Percentiles rank a stretch among this genome's conserved stretches.
Evolutionary conservation across 2,113 vertebrate species (phyloP).

Genomic region (Psilopsiagon aurifrons): DNA sequence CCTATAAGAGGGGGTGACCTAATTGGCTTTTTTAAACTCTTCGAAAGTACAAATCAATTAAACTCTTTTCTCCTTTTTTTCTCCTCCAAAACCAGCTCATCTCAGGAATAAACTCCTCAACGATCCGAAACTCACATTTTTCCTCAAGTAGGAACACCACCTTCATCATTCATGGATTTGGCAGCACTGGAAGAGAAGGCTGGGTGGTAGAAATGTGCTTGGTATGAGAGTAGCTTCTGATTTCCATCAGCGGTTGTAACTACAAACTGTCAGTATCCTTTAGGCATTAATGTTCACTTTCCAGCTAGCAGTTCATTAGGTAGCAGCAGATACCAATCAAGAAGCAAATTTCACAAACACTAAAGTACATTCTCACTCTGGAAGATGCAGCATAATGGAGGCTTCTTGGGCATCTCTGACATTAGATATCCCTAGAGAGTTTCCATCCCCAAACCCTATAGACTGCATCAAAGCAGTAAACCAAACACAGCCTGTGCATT

Average conservation of each 20-base stretch:
- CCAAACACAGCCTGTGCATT: not conserved
- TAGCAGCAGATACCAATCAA: not conserved
- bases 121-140: conserved; percentile 51
- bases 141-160: not conserved
- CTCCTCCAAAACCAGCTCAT: not conserved
- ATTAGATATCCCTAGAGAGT: fast-evolving
- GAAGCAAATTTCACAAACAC: not conserved
- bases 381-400: not conserved
- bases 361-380: not conserved
- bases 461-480: not conserved
- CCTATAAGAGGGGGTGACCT: not conserved
- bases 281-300: not conserved
- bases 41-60: not conserved
- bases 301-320: not conserved
- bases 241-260: not conserved
- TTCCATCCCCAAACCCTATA: not conserved
- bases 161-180: conserved; percentile 64
- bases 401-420: not conserved
- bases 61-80: not conserved
- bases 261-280: not conserved
- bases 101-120: conserved; percentile 23
- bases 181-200: conserved; percentile 55
- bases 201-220: conserved; percentile 68
- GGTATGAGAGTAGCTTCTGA: conserved; percentile 34
- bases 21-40: not conserved